Percentiles rank a stretch among this genome's conserved stretches.
Conservation (phyloP, 2,888 invertebrate species). For the Melinaea menophilus region DNA sequence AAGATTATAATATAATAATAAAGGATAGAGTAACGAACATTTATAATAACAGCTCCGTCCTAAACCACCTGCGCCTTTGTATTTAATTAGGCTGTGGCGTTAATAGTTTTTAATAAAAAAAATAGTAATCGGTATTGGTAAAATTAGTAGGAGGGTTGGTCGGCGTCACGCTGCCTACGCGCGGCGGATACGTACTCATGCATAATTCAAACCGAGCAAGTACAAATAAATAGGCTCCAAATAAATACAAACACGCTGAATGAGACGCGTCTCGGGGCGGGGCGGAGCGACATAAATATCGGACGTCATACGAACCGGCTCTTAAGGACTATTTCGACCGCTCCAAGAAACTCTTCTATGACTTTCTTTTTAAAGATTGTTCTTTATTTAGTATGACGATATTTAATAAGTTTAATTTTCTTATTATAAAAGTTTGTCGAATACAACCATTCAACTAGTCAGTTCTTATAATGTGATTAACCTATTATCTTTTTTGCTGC, state of each 20-base stretch:
- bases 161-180: conserved; percentile 78
- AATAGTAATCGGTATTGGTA: conserved; percentile 2
- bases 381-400: not conserved
- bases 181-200: conserved; percentile 76
- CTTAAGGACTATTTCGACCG: conserved; percentile 69
- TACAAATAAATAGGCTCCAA: conserved; percentile 77
- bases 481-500: no score
- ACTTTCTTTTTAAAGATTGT: not conserved
- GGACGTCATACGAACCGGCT: conserved; percentile 70
- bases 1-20: conserved; percentile 19
- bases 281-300: conserved; percentile 75
- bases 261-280: conserved; percentile 74
- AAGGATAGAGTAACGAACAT: not conserved
- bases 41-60: not conserved
- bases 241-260: conserved; percentile 78
- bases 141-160: conserved; percentile 45
- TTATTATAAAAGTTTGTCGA: no score
- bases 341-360: conserved; percentile 14
- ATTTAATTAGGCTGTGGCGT: conserved; percentile 5
- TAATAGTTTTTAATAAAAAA: conserved; percentile 1
- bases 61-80: conserved; percentile 1
- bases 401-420: no score
- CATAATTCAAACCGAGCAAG: conserved; percentile 76
- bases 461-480: no score
- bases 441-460: no score